Evolutionary conservation across 92 coral and sea anemone genomes (phyloP).

Genomic region (Zoanthus sansibaricus): DNA sequence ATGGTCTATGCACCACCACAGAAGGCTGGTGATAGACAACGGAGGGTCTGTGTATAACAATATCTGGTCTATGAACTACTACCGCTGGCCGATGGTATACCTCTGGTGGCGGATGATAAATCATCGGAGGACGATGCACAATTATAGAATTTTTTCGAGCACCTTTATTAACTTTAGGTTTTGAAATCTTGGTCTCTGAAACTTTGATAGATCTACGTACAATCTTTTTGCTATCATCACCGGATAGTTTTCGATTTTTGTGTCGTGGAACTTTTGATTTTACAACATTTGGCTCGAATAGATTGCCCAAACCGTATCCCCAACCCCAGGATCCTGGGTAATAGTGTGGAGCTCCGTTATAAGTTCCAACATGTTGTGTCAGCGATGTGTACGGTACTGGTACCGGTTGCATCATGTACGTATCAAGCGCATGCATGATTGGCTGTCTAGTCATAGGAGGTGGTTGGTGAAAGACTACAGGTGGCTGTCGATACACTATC

Average conservation of each 20-base stretch:
- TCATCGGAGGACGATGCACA: conserved; percentile 88
- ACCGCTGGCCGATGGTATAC: conserved; percentile 91
- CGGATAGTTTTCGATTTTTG: conserved; percentile 16
- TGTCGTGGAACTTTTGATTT: conserved; percentile 69
- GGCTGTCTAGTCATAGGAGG: conserved; percentile 86
- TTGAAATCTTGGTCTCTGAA: conserved; percentile 23
- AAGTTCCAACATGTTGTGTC: conserved; percentile 66
- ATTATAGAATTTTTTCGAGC: conserved; percentile 84
- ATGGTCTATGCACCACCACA: conserved; percentile 93
- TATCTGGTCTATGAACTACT: conserved; percentile 93
- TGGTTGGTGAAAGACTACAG: conserved; percentile 91
- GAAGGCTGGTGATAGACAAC: conserved; percentile 95
- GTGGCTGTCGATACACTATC: conserved; percentile 83
- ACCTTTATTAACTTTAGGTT: conserved; percentile 57
- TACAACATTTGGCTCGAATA: conserved; percentile 42
- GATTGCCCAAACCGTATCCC: conserved; percentile 7
- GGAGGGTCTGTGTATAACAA: conserved; percentile 96
- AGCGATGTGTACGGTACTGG: conserved; percentile 65
- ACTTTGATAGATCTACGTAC: conserved; percentile 39
- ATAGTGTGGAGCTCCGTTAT: conserved; percentile 81
- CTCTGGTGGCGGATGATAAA: conserved; percentile 98
- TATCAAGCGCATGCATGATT: conserved; percentile 77
- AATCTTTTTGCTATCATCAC: conserved; percentile 32
- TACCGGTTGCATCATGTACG: conserved; percentile 71
- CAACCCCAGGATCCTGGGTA: conserved; percentile 71